phyloP scores from a whole-genome alignment of 2,888 invertebrate species.

The Diadromus collaris region DNA sequence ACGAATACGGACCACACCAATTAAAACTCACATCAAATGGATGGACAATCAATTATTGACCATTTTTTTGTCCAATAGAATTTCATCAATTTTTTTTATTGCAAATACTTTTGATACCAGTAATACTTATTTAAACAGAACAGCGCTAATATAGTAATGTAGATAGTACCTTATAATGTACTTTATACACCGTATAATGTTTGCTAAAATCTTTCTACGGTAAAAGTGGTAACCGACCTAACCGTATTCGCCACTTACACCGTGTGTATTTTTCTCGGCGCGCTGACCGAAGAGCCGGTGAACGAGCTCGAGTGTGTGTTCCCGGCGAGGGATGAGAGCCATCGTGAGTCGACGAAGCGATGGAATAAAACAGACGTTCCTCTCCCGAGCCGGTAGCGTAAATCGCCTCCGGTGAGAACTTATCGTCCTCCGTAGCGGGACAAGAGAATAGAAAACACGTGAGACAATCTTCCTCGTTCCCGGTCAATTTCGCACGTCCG shows the following conservation, averaged over 20 bases:
- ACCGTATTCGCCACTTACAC: background rate
- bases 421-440: slow-evolving; percentile 2
- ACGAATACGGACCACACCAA: background rate
- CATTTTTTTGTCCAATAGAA: background rate
- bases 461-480: background rate
- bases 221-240: background rate
- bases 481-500: slow-evolving; percentile 47
- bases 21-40: background rate
- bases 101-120: background rate
- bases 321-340: slow-evolving; percentile 5
- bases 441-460: slow-evolving; percentile 15
- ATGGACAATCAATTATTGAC: background rate
- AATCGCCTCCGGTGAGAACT: background rate
- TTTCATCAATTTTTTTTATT: background rate
- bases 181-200: background rate
- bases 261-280: background rate
- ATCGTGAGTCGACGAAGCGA: slow-evolving; percentile 6
- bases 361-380: slow-evolving; percentile 30
- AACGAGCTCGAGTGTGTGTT: background rate
- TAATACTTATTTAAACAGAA: no score
- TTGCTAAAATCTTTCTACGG: background rate
- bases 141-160: no score
- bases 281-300: background rate
- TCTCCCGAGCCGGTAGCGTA: background rate
- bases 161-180: no score